phyloP scores from a whole-genome alignment of 35 echinoderm and acorn worm species.

The Strongylocentrotus purpuratus region DNA sequence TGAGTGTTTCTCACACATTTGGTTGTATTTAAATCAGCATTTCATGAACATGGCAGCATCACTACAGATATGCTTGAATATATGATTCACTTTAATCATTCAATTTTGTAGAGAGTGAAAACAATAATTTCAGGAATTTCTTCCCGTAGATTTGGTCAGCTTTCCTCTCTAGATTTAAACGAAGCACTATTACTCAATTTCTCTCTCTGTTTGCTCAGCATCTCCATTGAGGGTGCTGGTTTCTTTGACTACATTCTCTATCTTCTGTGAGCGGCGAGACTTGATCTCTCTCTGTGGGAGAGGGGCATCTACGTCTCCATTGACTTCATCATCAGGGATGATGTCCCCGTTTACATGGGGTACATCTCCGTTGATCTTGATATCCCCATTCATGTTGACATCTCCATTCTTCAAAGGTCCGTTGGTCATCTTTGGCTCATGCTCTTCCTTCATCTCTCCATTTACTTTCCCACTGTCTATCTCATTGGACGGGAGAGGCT shows the following conservation, averaged over 20 bases:
- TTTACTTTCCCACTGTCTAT: background rate
- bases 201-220: background rate
- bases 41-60: background rate
- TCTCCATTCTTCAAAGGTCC: constrained; percentile 11
- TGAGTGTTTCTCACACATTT: background rate
- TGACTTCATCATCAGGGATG: background rate
- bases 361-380: constrained; percentile 21
- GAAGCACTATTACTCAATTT: constrained; percentile 15
- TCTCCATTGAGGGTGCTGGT: constrained; percentile 18
- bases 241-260: constrained; percentile 20
- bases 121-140: background rate
- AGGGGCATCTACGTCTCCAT: background rate
- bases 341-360: constrained; percentile 24
- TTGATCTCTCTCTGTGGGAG: constrained; percentile 35
- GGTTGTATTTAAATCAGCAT: background rate
- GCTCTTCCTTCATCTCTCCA: constrained; percentile 23
- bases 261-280: constrained; percentile 26
- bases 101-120: background rate
- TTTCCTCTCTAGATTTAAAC: background rate
- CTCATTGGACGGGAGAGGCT: background rate
- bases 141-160: background rate
- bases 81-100: background rate
- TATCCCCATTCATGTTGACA: constrained; percentile 9
- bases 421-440: constrained; percentile 18
- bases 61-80: background rate